These are phyloP conservation scores for Clitarchus hookeri DNA, from an alignment of 2,888 invertebrate species.

Conservation along the genomic window DNA sequence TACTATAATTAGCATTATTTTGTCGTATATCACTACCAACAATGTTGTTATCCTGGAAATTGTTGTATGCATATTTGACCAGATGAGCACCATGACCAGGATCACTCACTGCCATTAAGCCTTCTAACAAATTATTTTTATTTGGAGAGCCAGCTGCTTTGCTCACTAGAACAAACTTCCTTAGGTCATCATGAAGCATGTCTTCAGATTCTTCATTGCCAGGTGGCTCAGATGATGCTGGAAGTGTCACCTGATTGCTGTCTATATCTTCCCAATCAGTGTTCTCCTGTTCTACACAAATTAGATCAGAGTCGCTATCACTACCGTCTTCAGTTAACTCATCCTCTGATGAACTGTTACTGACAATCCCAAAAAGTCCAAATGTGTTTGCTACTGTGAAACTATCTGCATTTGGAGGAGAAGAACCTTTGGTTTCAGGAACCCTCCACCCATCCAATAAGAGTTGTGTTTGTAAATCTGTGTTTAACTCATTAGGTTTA, in stretches of 20 bases:
- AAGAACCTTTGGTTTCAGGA: neutral
- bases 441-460: neutral
- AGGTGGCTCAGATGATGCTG: neutral
- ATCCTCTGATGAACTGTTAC: slow-evolving; percentile 1
- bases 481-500: neutral
- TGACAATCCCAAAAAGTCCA: neutral
- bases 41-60: neutral
- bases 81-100: neutral
- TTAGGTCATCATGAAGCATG: neutral
- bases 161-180: no score
- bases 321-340: neutral
- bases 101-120: no score
- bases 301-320: neutral
- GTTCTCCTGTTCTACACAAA: neutral
- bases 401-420: neutral
- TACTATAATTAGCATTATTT: neutral
- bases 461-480: neutral
- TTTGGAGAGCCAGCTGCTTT: no score
- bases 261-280: neutral
- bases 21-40: neutral
- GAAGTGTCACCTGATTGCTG: neutral
- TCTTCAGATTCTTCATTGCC: neutral
- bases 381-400: neutral
- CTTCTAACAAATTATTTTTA: no score
- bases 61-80: neutral